Percentiles rank a stretch among this genome's conserved stretches.
Evolutionary conservation across 2,797 vertebrate genomes (phyloP).

Genomic region (Oryzias sinensis): DNA sequence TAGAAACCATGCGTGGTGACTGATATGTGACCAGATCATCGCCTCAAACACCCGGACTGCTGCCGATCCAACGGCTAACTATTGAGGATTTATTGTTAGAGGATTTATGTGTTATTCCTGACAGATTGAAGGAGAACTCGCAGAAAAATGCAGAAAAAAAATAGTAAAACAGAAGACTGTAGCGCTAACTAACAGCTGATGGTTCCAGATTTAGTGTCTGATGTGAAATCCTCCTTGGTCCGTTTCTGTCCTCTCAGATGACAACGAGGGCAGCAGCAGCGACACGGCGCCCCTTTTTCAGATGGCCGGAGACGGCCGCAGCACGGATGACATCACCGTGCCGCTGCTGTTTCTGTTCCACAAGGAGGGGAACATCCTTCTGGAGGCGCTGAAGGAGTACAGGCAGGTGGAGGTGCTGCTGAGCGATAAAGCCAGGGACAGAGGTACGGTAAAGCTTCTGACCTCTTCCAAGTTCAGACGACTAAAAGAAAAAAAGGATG

Average conservation of each 20-base stretch:
- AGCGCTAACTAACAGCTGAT: too few species aligned
- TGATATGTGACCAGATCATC: constrained; percentile 25
- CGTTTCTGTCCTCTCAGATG: constrained; percentile 76
- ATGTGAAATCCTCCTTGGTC: not conserved
- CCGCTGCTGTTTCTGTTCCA: constrained; percentile 97
- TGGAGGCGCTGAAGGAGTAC: constrained; percentile 91
- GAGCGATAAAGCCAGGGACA: constrained; percentile 94
- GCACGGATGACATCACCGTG: constrained; percentile 90
- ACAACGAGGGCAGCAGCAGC: constrained; percentile 98
- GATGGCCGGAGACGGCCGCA: constrained; percentile 97
- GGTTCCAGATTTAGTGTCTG: too few species aligned
- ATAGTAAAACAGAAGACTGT: not conserved
- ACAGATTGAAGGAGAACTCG: too few species aligned
- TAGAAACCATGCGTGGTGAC: constrained; percentile 28
- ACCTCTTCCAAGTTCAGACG: not conserved
- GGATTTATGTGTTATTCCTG: too few species aligned
- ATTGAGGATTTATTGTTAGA: too few species aligned
- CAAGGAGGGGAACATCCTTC: constrained; percentile 95
- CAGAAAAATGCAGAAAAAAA: too few species aligned
- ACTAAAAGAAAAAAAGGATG: too few species aligned
- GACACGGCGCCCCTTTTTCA: constrained; percentile 98
- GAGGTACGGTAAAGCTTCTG: constrained; percentile 77
- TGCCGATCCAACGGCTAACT: too few species aligned
- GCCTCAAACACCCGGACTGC: not conserved
- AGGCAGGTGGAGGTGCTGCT: constrained; percentile 94